These are phyloP conservation scores for Ciconia boyciana DNA, from an alignment of 2,113 vertebrate genomes.

Conservation along the genomic window DNA sequence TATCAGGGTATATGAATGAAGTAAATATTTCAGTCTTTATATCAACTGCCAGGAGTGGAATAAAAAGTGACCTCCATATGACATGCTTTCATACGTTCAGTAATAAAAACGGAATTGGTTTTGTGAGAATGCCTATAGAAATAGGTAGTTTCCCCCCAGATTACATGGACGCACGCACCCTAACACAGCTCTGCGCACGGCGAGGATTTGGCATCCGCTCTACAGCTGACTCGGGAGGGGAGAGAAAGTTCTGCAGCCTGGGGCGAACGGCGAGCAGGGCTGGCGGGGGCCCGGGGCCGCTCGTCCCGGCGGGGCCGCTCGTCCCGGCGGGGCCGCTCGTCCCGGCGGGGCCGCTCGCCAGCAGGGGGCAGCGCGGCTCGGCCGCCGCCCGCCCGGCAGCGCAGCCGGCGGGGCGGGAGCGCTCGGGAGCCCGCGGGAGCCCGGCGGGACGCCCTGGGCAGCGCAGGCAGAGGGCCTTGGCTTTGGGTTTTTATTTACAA, in stretches of 20 bases:
- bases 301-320: too few species aligned
- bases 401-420: too few species aligned
- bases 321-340: too few species aligned
- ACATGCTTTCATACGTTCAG: background rate
- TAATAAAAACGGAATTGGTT: background rate
- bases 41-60: background rate
- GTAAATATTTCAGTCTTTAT: background rate
- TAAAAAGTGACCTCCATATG: background rate
- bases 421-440: background rate
- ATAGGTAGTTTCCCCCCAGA: too few species aligned
- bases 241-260: background rate
- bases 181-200: background rate
- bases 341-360: constrained; percentile 46
- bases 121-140: background rate
- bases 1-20: background rate
- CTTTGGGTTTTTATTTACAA: background rate
- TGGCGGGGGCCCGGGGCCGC: too few species aligned
- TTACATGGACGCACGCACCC: rapidly evolving
- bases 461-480: rapidly evolving
- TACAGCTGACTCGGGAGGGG: background rate
- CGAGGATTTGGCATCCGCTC: rapidly evolving
- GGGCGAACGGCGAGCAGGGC: too few species aligned
- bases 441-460: background rate
- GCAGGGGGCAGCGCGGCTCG: constrained; percentile 87
- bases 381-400: constrained; percentile 57